These are phyloP conservation scores for Sitobion miscanthi DNA, from an alignment of 1,140 invertebrate genomes.

Conservation along the genomic window DNA sequence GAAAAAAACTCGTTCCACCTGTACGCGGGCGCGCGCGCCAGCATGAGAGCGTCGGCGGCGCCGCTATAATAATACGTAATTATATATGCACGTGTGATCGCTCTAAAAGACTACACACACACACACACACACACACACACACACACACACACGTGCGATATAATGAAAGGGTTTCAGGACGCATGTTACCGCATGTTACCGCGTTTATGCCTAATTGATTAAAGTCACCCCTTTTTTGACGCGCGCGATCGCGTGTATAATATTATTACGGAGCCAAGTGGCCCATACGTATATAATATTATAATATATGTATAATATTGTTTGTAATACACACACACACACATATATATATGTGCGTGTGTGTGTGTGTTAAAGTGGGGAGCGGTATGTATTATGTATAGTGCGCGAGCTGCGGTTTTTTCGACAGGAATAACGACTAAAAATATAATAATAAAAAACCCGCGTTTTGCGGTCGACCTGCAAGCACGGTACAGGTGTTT, in stretches of 20 bases:
- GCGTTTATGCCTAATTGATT: constrained; percentile 43
- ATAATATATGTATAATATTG: neutral
- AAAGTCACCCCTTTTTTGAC: constrained; percentile 42
- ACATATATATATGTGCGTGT: neutral
- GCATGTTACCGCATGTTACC: neutral
- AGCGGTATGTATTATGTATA: neutral
- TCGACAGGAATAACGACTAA: neutral
- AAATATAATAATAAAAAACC: neutral
- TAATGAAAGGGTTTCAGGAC: constrained; percentile 23
- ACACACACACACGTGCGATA: constrained; percentile 1
- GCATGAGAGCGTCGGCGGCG: neutral
- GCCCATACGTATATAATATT: neutral
- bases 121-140: neutral
- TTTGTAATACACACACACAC: neutral
- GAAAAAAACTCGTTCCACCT: constrained; percentile 12
- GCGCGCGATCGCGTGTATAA: constrained; percentile 41
- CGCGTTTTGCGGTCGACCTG: constrained; percentile 26
- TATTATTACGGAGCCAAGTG: neutral
- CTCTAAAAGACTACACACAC: neutral
- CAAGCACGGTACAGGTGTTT: neutral
- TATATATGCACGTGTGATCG: constrained; percentile 37
- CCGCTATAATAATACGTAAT: neutral
- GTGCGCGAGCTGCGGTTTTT: constrained; percentile 28
- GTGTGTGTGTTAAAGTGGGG: neutral
- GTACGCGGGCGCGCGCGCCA: constrained; percentile 1